These are phyloP conservation scores for Romanogobio albipinnatus DNA, from an alignment of 2,113 vertebrate genomes.

Conservation along the genomic window DNA sequence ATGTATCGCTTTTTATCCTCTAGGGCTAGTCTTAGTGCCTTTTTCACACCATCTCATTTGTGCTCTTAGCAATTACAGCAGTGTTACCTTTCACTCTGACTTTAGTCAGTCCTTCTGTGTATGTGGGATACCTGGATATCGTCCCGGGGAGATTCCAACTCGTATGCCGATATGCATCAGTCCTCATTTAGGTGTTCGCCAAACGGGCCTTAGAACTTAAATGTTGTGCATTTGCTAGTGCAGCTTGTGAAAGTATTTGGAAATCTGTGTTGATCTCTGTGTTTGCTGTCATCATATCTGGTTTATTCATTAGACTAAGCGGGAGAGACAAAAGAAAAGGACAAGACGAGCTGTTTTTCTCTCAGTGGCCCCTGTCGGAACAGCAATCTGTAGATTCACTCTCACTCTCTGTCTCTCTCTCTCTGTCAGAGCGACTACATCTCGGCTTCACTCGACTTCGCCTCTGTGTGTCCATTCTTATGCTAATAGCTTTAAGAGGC, in stretches of 20 bases:
- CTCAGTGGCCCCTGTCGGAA: neutral
- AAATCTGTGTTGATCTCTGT: slow-evolving; percentile 19
- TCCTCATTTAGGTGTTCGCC: slow-evolving; percentile 49
- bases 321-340: slow-evolving; percentile 17
- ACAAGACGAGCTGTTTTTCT: slow-evolving; percentile 1
- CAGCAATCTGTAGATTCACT: slow-evolving; percentile 53
- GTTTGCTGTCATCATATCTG: slow-evolving; percentile 28
- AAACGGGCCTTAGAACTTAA: slow-evolving; percentile 46
- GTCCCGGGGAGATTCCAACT: neutral
- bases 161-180: slow-evolving; percentile 49
- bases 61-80: slow-evolving; percentile 40
- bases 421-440: slow-evolving; percentile 39
- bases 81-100: slow-evolving; percentile 35
- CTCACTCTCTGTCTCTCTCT: neutral
- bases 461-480: slow-evolving; percentile 64
- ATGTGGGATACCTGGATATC: slow-evolving; percentile 9
- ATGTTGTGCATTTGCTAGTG: slow-evolving; percentile 52
- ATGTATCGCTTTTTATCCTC: slow-evolving; percentile 77
- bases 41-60: slow-evolving; percentile 69
- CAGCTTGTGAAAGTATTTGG: slow-evolving; percentile 50
- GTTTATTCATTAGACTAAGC: neutral
- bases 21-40: slow-evolving; percentile 80
- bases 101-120: neutral
- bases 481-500: slow-evolving; percentile 75
- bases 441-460: slow-evolving; percentile 42